Conservation (phyloP, 2,113 vertebrate species). For the Nibea albiflora region DNA sequence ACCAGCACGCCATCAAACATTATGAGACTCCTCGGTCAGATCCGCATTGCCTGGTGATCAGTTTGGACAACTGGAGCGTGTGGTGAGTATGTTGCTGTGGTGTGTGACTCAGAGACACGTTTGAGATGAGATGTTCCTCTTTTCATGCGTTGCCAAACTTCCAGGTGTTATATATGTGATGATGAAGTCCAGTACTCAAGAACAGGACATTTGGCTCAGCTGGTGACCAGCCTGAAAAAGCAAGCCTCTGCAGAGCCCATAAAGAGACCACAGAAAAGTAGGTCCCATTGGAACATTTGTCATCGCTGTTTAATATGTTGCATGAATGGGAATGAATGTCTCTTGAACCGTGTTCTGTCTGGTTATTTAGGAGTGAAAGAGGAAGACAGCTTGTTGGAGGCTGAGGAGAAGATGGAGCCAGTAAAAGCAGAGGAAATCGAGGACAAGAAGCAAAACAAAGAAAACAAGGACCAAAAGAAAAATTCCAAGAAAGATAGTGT, state of each 20-base stretch:
- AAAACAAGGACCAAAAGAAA: conserved; percentile 81
- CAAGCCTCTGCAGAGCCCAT: conserved; percentile 73
- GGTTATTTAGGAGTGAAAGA: conserved; percentile 62
- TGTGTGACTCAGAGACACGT: background rate
- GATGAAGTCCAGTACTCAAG: conserved; percentile 88
- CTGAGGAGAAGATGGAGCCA: conserved; percentile 40
- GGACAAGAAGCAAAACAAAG: conserved; percentile 79
- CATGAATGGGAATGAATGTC: background rate
- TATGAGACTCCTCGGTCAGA: conserved; percentile 91
- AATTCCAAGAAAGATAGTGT: conserved; percentile 76
- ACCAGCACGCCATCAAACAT: conserved; percentile 93
- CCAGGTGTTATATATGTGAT: conserved; percentile 96
- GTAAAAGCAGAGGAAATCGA: conserved; percentile 70
- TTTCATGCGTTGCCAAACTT: conserved; percentile 18
- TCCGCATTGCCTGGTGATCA: conserved; percentile 92
- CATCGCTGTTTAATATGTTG: background rate
- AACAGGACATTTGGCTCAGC: conserved; percentile 90
- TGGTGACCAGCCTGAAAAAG: conserved; percentile 90
- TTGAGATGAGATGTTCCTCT: background rate
- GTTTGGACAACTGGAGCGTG: conserved; percentile 91
- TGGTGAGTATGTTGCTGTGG: conserved; percentile 84
- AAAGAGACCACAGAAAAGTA: conserved; percentile 83
- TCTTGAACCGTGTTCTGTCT: background rate
- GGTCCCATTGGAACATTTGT: conserved; percentile 35
- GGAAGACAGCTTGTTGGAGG: conserved; percentile 46